Base-by-base conservation (phyloP, 2,113 vertebrate species). In the Gulo gulo region DNA sequence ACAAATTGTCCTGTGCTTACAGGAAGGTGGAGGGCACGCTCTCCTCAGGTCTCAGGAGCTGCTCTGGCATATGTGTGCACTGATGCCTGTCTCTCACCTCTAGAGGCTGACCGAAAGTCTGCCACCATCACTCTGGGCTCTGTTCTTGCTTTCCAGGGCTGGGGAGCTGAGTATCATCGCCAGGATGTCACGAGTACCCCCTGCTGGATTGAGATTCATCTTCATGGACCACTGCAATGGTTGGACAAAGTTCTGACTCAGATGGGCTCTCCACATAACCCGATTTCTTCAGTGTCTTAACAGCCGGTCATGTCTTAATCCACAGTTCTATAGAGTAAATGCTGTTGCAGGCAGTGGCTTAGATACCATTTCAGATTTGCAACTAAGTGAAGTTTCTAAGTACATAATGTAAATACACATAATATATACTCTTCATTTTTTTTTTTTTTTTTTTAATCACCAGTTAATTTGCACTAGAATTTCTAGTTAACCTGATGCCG, bases 101-200 rank as follows among this genome's bases (percentile, higher is more conserved):
- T 81, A 47, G 13, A n/a, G 29, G 16, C 61, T 29, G 65, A n/a
- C 86, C 14, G 71, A 12, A 97, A 93, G 73, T 9, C 26, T 26
- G 47, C 50, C 52, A 29, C 1, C 0, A 2, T 98, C 34, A 97
- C 34, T n/a, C 94, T 97, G 88, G 6, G 4, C 98, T n/a, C 65
- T 50, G 0, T 92, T 98, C 81, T 98, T 92, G 93, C 34, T 98
- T 98, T 98, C 45, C 98, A 99, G 99, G 99, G 99, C 34, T 99
- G 99, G 99, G 99, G 99, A 97, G 99, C 99, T 0, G 99, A 99
- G 95, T 99, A 99, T 97, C 99, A 99, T 97, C 99, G 99, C 6
- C 99, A 99, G 96, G 99, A 99, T 91, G 99, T 99, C 97, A 99
- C 99, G 39, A 99, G 99, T 99, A 99, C 99, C 0, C 99, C 99